Conservation (phyloP, 1,140 invertebrate genomes). For the Leptinotarsa undecemlineata region DNA sequence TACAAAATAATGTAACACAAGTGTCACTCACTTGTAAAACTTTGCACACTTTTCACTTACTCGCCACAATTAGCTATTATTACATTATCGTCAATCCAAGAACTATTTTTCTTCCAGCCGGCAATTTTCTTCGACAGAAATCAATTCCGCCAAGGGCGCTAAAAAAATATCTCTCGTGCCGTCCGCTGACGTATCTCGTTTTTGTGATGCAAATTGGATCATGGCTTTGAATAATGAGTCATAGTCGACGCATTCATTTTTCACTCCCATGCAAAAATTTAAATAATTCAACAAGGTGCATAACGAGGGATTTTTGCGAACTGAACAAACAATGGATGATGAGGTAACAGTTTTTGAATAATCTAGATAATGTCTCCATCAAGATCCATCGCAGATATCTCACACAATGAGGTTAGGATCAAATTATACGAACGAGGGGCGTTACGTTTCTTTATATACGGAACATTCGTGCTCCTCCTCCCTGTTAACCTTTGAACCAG, state of each 20-base stretch:
- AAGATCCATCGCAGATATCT: not conserved
- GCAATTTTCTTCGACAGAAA: not conserved
- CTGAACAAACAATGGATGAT: slow-evolving; percentile 17
- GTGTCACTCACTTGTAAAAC: too few species aligned
- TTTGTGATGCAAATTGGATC: slow-evolving; percentile 40
- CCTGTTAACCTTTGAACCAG: not conserved
- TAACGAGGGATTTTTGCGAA: not conserved
- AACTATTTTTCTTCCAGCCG: not conserved
- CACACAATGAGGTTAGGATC: not conserved
- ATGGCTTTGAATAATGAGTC: slow-evolving; percentile 41
- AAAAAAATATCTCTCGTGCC: not conserved
- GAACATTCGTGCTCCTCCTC: not conserved
- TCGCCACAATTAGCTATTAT: too few species aligned
- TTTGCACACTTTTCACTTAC: too few species aligned
- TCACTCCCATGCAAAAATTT: slow-evolving; percentile 16
- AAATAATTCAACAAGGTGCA: not conserved
- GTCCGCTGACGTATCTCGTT: not conserved
- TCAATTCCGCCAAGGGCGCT: slow-evolving; percentile 11
- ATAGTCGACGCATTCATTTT: slow-evolving; percentile 20
- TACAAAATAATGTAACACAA: too few species aligned
- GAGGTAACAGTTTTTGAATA: slow-evolving; percentile 11
- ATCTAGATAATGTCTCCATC: slow-evolving; percentile 13
- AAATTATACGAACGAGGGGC: not conserved
- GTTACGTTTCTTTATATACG: not conserved
- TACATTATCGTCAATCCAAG: too few species aligned